phyloP scores from a whole-genome alignment of 1,140 invertebrate genomes.

The Acyrthosiphon pisum region DNA sequence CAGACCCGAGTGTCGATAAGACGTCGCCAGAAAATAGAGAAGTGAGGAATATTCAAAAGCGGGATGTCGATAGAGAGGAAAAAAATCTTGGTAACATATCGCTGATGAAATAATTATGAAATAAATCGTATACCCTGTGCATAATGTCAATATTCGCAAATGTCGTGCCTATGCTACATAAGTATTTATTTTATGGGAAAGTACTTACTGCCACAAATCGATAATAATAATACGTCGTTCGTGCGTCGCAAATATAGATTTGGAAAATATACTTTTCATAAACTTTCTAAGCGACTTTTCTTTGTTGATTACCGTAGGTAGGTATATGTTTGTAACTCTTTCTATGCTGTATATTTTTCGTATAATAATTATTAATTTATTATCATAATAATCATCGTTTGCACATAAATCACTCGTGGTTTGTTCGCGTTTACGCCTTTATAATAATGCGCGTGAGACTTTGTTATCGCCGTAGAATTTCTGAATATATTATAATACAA shows the following conservation, averaged over 20 bases:
- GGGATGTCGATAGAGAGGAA: neutral
- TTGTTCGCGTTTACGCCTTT: neutral
- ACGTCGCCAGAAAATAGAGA: slow-evolving; percentile 25
- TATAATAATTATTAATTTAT: neutral
- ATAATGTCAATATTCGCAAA: neutral
- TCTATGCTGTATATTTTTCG: neutral
- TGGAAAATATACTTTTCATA: neutral
- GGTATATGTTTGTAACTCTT: neutral
- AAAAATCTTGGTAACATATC: slow-evolving; percentile 21
- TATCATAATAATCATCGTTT: neutral
- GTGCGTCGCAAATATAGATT: neutral
- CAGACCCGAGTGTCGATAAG: slow-evolving; percentile 14
- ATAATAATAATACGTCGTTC: neutral
- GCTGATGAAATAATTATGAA: slow-evolving; percentile 19
- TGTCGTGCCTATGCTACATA: no score
- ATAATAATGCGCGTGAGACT: neutral
- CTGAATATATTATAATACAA: neutral
- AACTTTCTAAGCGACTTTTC: neutral
- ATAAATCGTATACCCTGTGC: neutral
- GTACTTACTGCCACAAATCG: neutral
- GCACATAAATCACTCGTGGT: neutral
- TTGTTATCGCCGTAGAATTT: neutral
- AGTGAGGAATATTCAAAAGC: slow-evolving; percentile 30
- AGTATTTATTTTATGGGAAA: neutral
- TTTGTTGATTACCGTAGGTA: neutral